These are phyloP conservation scores for Aphrocallistes beatrix DNA, from an alignment of 37 sponge, comb jelly and placozoan genomes.

Conservation along the genomic window DNA sequence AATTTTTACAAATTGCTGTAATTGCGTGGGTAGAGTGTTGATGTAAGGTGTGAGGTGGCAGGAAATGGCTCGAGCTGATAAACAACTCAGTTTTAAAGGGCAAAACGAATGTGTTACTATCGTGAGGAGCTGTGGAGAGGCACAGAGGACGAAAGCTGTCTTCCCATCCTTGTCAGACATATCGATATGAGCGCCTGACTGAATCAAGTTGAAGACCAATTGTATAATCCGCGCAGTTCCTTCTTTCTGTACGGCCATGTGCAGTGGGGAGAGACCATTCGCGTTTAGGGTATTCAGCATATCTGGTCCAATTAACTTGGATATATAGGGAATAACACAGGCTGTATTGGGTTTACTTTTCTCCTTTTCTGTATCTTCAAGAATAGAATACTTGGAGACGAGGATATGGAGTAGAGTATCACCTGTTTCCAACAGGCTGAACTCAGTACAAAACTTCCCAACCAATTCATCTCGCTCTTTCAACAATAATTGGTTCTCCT, in stretches of 20 bases:
- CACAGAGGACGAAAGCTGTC: not conserved
- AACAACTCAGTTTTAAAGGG: not conserved
- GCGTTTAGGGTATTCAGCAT: not conserved
- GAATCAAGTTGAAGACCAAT: not conserved
- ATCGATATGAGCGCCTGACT: not conserved
- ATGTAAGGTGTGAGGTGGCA: not conserved
- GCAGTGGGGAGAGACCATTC: not conserved
- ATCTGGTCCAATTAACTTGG: not conserved
- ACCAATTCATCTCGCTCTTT: not conserved
- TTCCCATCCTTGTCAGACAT: not conserved
- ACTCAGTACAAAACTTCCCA: not conserved
- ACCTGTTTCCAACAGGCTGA: not conserved
- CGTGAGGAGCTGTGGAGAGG: not conserved
- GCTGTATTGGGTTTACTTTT: not conserved
- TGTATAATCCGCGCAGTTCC: not conserved
- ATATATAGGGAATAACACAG: not conserved
- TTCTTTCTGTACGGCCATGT: not conserved
- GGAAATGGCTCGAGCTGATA: not conserved
- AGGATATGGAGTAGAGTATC: not conserved
- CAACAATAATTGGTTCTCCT: not conserved
- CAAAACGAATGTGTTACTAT: not conserved
- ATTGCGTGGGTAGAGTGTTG: not conserved
- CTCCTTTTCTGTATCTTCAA: not conserved
- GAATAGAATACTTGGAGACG: not conserved
- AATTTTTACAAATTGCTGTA: not conserved